Percentiles rank a stretch among this genome's conserved stretches.
Evolutionary conservation across 1,140 invertebrate genomes (phyloP).

Genomic region (Drosophila pectinifera): DNA sequence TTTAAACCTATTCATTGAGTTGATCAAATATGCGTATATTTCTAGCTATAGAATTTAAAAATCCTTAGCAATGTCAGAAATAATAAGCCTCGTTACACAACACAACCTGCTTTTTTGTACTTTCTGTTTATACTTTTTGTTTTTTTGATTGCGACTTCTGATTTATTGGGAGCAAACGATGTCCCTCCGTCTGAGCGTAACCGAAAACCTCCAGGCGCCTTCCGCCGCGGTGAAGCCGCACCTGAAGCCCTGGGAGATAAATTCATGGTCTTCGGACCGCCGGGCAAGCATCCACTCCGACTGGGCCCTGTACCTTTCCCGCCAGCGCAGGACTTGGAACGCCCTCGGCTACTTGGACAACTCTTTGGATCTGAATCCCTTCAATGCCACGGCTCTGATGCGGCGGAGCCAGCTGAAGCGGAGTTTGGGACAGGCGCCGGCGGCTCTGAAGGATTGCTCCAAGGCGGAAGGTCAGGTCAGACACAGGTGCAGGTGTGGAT

Average conservation of each 20-base stretch:
- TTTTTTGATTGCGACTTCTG: conserved; percentile 21
- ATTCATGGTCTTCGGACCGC: conserved; percentile 45
- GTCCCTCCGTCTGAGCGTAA: not conserved
- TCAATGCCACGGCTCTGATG: conserved; percentile 29
- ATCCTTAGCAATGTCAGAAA: conserved; percentile 3
- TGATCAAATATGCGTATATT: too few species aligned
- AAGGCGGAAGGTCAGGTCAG: conserved; percentile 49
- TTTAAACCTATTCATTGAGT: too few species aligned
- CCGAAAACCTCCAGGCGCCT: not conserved
- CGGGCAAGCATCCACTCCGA: conserved; percentile 55
- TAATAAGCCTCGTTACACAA: conserved; percentile 3
- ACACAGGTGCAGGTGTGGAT: not conserved
- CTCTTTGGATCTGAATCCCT: conserved; percentile 27
- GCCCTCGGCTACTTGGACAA: conserved; percentile 47
- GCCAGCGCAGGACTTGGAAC: conserved; percentile 21
- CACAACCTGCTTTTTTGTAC: conserved; percentile 29
- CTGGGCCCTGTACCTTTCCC: conserved; percentile 50
- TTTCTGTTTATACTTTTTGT: conserved; percentile 15
- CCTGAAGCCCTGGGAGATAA: conserved; percentile 54
- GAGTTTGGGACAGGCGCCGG: conserved; percentile 37
- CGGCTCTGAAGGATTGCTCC: conserved; percentile 49
- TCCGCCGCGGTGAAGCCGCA: conserved; percentile 12
- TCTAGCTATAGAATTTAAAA: too few species aligned
- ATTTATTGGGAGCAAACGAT: conserved; percentile 1
- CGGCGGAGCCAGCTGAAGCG: conserved; percentile 51